Evolutionary conservation across 2,113 vertebrate genomes (phyloP).

Genomic region (Spilogale gracilis): DNA sequence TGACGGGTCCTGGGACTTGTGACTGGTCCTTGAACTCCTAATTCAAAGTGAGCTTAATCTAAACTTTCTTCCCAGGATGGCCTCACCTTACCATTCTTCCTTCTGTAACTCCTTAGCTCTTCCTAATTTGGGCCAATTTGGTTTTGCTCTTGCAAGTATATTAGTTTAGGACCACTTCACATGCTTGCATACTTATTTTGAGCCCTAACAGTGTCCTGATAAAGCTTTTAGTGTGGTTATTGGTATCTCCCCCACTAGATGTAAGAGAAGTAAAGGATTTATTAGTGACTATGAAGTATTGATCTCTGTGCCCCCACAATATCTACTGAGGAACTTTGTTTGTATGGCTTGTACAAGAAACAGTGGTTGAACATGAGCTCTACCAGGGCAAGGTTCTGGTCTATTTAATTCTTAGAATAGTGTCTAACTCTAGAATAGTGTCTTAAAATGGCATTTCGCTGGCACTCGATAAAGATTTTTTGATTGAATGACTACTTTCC

Average conservation of each 20-base stretch:
- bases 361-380: background rate
- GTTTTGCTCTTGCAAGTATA: background rate
- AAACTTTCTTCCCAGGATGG: background rate
- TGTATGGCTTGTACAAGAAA: background rate
- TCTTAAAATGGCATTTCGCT: background rate
- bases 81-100: background rate
- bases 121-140: background rate
- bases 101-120: background rate
- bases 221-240: background rate
- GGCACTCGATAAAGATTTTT: background rate
- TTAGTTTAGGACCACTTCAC: background rate
- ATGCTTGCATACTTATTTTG: background rate
- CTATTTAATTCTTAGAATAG: background rate
- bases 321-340: background rate
- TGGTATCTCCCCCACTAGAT: background rate
- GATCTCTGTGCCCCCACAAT: background rate
- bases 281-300: background rate
- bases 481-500: background rate
- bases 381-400: background rate
- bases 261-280: background rate
- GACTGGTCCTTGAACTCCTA: background rate
- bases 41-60: background rate
- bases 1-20: background rate
- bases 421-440: background rate
- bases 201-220: background rate